Percentiles rank a stretch among this genome's conserved stretches.
Evolutionary conservation across 2,888 invertebrate genomes (phyloP).

Genomic region (Tetheella fluctuosa): DNA sequence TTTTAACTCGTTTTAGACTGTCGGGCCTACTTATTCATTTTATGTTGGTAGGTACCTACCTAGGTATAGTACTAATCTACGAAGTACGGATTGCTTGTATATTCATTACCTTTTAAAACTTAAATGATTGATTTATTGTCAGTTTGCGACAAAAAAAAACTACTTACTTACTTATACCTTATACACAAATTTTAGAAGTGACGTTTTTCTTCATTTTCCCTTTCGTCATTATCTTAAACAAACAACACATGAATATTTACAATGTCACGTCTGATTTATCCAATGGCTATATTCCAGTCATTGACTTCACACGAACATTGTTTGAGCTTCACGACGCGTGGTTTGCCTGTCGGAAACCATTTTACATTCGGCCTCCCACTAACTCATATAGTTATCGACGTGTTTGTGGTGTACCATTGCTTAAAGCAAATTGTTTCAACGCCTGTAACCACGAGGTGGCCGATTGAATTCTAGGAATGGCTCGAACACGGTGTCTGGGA

Average conservation of each 20-base stretch:
- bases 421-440: neutral
- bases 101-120: too few species aligned
- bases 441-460: neutral
- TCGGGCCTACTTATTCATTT: too few species aligned
- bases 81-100: too few species aligned
- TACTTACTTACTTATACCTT: too few species aligned
- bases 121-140: too few species aligned
- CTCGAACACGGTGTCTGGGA: neutral
- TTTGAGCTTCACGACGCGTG: constrained; percentile 37
- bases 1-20: neutral
- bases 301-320: constrained; percentile 40
- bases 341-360: constrained; percentile 34
- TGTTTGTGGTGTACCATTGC: constrained; percentile 34
- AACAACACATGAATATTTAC: constrained; percentile 11
- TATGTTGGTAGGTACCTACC: too few species aligned
- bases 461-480: constrained; percentile 2
- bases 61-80: too few species aligned
- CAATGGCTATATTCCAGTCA: constrained; percentile 35
- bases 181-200: too few species aligned
- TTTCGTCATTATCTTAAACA: too few species aligned
- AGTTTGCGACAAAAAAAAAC: too few species aligned
- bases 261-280: constrained; percentile 23
- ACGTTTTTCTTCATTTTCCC: too few species aligned
- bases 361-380: constrained; percentile 43
- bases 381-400: constrained; percentile 29